Base-by-base conservation (phyloP, 2,888 invertebrate species). In the Chesias legatella region DNA sequence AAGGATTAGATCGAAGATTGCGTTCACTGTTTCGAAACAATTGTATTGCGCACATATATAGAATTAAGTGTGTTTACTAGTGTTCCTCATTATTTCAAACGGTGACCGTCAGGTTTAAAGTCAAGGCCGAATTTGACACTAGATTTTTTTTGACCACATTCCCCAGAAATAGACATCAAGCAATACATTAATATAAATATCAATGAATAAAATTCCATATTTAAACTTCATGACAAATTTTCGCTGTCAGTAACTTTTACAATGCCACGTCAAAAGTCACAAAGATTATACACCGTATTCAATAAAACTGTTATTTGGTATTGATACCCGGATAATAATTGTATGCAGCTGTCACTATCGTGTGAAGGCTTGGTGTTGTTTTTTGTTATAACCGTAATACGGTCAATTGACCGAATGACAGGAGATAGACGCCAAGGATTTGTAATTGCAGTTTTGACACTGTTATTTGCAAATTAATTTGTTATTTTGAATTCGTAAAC, bases 251-350 rank as follows among this genome's bases (percentile, higher is more conserved):
- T 9, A 20, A 9, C 20, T n/a, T 38, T 38, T 38, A 43, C 33
- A 9, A 28, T 33, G 35, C 25, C 58, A 57, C 63, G 70, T 67
- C 72, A 65, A 46, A 47, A 57, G 48, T 41, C 51, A 49, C 39
- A 51, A 58, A 58, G 63, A 63, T 72, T 69, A 67, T 41, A 69
- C 63, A 69, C 60, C 40, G 30, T 26, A 50, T 43, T 41, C 37
- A 17, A 46, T 53, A 43, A 48, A 38, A 48, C 56, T 46, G 36
- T 36, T 35, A 33, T 47, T 48, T 43, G 37, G 33, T 46, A 52
- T 47, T 33, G 46, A 46, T 45, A 51, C 43, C 55, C 52, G 53
- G 53, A 55, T 53, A 46, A 49, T 50, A 49, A 41, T 48, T 48
- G 31, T 43, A 50, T 53, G 33, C 47, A 43, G 35, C 50, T 50